Evolutionary conservation across 2,797 vertebrate genomes (phyloP).

Genomic region (Hephaestus fuliginosus): DNA sequence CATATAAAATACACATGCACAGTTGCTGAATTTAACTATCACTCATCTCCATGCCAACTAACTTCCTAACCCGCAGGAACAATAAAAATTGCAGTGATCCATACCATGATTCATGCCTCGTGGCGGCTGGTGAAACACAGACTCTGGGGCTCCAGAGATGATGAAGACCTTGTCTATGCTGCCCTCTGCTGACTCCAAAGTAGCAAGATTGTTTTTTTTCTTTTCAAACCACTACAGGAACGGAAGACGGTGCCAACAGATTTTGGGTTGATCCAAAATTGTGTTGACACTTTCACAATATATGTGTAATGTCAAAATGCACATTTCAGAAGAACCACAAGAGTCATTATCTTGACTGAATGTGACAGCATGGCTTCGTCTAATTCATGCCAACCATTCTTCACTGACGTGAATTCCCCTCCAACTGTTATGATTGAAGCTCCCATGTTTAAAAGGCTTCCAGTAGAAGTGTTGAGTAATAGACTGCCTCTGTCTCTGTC

Average conservation of each 20-base stretch:
- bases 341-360: neutral
- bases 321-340: neutral
- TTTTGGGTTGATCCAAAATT: neutral
- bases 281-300: neutral
- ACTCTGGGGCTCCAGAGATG: neutral
- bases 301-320: neutral
- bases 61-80: conserved; percentile 8
- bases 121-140: conserved; percentile 11
- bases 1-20: neutral
- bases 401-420: conserved; percentile 3
- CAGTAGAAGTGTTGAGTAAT: conserved; percentile 44
- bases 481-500: conserved; percentile 32
- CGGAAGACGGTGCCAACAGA: neutral
- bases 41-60: conserved; percentile 25
- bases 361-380: neutral
- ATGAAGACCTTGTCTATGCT: conserved; percentile 63
- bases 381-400: neutral
- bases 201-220: neutral
- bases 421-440: conserved; percentile 18
- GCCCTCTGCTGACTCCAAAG: conserved; percentile 74
- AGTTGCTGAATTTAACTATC: conserved; percentile 3
- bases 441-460: conserved; percentile 11
- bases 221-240: neutral
- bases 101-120: conserved; percentile 5
- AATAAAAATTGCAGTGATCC: conserved; percentile 12